Base-by-base conservation (phyloP, 2,888 invertebrate genomes). In the Lasioglossum pauxillum region DNA sequence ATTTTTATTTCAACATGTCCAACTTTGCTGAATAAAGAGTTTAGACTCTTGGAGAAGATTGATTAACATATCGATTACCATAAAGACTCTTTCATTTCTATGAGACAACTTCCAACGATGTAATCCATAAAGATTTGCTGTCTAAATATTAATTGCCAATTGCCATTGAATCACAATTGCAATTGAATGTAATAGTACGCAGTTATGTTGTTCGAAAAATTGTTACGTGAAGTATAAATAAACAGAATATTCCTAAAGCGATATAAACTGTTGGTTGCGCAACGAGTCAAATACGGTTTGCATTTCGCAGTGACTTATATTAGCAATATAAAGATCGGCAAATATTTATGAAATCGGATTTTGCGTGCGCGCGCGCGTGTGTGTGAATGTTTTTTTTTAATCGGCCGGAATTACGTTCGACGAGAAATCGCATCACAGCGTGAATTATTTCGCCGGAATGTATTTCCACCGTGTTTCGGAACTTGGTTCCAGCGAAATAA, bases 371-470 rank as follows among this genome's bases (percentile, higher is more conserved):
- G 14, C 19, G 67, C 2, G 53, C 0, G 12, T 19, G 31, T 67
- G 31, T 23, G 67, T 0, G 10, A 23, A 12, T n/a, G 53, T 57
- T 10, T 64, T 31, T 31, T 69, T 69, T 69, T 38, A 23, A 69
- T 10, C 69, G 69, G 19, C 19, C 10, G 7, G 69, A 69, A 38
- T 69, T 38, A 69, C 12, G 16, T n/a, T 16, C 53, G 74, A n/a
- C n/a, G 35, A 23, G 23, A 19, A 57, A 75, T 75, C 57, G 53
- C 19, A n/a, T 35, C 35, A 5, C n/a, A 14, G 19, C 35, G 23
- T 23, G 53, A 53, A 75, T 75, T 57, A 57, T 57, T 75, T 74
- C 53, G 8, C 7, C 16, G 35, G n/a, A 53, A 75, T 75, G 16
- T 41, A 16, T 23, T 38, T 53, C 16, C 53, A 38, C 8, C 16